Conservation (phyloP, 2,888 invertebrate species). For the Stegana nigrithorax region DNA sequence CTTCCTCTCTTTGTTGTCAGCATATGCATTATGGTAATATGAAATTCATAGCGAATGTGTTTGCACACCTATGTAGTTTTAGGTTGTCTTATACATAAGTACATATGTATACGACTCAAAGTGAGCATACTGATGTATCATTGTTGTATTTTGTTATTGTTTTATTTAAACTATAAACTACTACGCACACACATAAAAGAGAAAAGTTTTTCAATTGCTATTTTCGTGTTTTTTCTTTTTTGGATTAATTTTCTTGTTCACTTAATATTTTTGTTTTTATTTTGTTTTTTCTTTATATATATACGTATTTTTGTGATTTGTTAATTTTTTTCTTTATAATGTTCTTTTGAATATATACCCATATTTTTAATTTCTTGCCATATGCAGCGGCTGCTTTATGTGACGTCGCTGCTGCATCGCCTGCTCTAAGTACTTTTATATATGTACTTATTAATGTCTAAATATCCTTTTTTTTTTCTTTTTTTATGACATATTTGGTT, state of each 20-base stretch:
- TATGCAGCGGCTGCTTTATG: no score
- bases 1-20: constrained; percentile 9
- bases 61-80: background rate
- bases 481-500: constrained; percentile 3
- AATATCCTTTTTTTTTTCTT: constrained; percentile 5
- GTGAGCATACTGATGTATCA: constrained; percentile 20
- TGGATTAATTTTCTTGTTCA: constrained; percentile 9
- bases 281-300: background rate
- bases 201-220: constrained; percentile 33
- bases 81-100: constrained; percentile 19
- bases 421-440: background rate
- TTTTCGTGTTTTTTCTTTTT: constrained; percentile 18
- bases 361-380: no score
- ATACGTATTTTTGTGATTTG: background rate
- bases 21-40: no score
- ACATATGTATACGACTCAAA: constrained; percentile 33
- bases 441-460: background rate
- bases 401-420: background rate
- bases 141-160: constrained; percentile 22
- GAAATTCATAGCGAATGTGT: no score
- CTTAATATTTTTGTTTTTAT: constrained; percentile 4
- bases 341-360: no score
- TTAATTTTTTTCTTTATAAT: background rate
- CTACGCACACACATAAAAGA: constrained; percentile 46
- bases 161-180: constrained; percentile 39